These are phyloP conservation scores for Gobionotothen gibberifrons DNA, from an alignment of 2,797 vertebrate species.

Conservation along the genomic window DNA sequence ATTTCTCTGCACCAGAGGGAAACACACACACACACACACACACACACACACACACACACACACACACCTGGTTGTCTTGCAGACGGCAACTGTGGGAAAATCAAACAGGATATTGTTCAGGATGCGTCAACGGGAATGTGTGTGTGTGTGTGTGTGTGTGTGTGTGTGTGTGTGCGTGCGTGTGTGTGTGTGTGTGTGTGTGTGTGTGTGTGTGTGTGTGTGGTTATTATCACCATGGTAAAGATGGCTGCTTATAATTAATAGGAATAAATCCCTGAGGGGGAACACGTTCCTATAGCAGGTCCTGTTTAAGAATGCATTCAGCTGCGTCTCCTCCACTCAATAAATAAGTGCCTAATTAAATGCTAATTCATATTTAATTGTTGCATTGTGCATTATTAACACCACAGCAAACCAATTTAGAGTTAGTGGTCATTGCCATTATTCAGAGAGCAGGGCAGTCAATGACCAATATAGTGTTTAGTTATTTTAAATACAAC, in stretches of 20 bases:
- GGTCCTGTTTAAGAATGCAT: conserved; percentile 50
- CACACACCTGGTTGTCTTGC: neutral
- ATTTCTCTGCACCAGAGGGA: no score
- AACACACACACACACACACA: neutral
- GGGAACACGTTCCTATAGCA: conserved; percentile 1
- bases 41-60: neutral
- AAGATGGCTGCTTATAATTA: neutral
- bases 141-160: no score
- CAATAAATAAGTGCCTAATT: conserved; percentile 69
- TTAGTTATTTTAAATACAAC: no score
- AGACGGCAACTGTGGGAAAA: conserved; percentile 6
- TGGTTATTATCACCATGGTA: neutral
- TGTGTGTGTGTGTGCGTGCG: no score
- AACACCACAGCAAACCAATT: conserved; percentile 50
- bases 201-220: no score
- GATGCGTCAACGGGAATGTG: no score
- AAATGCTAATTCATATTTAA: conserved; percentile 69
- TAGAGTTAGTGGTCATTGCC: no score
- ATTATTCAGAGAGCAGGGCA: no score
- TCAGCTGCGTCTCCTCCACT: conserved; percentile 37
- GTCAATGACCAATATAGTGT: no score
- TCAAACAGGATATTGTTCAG: neutral
- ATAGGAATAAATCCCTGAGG: neutral
- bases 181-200: no score
- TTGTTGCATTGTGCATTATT: conserved; percentile 63